Evolutionary conservation across 2,113 vertebrate species (phyloP).

Genomic region (Aegotheles bennettii): DNA sequence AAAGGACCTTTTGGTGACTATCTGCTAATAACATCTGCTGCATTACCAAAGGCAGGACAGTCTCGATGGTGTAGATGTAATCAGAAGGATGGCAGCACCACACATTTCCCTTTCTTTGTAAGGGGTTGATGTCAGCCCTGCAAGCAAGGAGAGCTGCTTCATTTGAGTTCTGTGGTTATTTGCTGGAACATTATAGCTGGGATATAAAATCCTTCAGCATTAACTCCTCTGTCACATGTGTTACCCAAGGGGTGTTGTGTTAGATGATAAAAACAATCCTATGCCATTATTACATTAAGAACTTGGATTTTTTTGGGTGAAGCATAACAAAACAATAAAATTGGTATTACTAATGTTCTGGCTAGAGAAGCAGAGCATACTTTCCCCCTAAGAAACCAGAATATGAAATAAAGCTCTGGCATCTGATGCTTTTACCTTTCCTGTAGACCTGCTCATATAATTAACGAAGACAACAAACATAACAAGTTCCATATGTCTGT

Average conservation of each 20-base stretch:
- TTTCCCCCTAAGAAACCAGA: not conserved
- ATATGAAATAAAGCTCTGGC: not conserved
- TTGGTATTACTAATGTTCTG: not conserved
- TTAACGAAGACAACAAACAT: not conserved
- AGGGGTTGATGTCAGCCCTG: not conserved
- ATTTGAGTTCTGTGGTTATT: not conserved
- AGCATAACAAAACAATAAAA: not conserved
- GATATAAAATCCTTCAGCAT: not conserved
- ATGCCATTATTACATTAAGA: not conserved
- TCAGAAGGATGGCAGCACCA: not conserved
- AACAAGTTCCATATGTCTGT: not conserved
- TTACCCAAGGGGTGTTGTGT: not conserved
- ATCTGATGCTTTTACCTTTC: not conserved
- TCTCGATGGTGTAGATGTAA: not conserved
- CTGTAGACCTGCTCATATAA: not conserved
- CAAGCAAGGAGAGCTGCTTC: not conserved
- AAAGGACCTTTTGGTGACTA: not conserved
- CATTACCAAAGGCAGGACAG: not conserved
- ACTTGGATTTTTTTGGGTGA: rapidly evolving
- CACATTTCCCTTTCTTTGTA: not conserved
- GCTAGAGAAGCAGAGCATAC: not conserved
- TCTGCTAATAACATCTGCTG: not conserved
- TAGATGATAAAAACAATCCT: not conserved
- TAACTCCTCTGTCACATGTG: not conserved
- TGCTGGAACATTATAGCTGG: not conserved